Conservation (phyloP, 2,797 vertebrate genomes). For the Tarsius wallacei region DNA sequence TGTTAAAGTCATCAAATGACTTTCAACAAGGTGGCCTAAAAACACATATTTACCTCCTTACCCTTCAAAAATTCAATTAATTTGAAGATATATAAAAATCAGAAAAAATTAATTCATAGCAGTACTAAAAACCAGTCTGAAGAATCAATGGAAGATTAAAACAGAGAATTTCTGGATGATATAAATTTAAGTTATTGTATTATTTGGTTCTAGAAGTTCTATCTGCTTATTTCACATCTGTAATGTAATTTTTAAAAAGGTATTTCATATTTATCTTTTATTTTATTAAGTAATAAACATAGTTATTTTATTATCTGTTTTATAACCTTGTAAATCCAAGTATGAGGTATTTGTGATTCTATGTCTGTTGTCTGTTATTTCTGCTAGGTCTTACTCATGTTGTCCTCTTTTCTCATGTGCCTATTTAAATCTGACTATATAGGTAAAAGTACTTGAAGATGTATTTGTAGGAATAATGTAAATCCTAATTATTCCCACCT, state of each 20-base stretch:
- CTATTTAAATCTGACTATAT: background rate
- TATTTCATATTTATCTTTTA: background rate
- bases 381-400: background rate
- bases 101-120: background rate
- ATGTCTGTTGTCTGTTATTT: background rate
- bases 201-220: background rate
- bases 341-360: background rate
- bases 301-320: background rate
- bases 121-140: background rate
- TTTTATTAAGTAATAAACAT: background rate
- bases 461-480: background rate
- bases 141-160: background rate
- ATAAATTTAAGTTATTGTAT: background rate
- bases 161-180: background rate
- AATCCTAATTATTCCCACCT: background rate
- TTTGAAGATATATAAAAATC: constrained; percentile 38
- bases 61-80: constrained; percentile 14
- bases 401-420: background rate
- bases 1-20: background rate
- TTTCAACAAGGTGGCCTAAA: background rate
- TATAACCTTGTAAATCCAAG: background rate
- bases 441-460: background rate
- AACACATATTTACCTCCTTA: background rate
- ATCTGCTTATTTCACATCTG: background rate
- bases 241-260: background rate